These are phyloP conservation scores for Bimastos eiseni DNA, from an alignment of 2,888 invertebrate genomes.

Conservation along the genomic window DNA sequence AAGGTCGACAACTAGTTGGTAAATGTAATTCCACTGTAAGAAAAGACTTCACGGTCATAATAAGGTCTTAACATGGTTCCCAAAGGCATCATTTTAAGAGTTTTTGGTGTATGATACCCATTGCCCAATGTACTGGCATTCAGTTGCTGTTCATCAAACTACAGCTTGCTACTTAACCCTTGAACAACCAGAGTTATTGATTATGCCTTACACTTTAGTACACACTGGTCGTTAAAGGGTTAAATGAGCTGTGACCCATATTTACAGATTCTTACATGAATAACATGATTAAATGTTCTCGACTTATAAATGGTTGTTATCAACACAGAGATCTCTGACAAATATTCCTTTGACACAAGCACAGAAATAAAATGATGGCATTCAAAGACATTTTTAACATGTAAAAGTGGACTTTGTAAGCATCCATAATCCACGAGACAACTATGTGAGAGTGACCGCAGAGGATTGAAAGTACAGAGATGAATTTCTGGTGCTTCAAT, in stretches of 20 bases:
- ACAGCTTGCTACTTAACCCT: conserved; percentile 9
- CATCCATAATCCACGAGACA: not conserved
- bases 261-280: not conserved
- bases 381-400: not conserved
- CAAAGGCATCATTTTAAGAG: no score
- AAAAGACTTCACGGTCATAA: no score
- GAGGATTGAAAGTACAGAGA: no score
- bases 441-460: not conserved
- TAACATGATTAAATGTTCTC: conserved; percentile 3
- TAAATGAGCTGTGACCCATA: not conserved
- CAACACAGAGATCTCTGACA: not conserved
- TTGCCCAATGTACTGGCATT: not conserved
- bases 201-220: no score
- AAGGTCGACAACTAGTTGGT: no score
- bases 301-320: not conserved
- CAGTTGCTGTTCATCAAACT: not conserved
- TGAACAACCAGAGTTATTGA: no score
- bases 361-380: not conserved
- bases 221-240: no score
- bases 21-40: no score
- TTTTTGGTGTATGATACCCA: not conserved
- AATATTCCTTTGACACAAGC: not conserved
- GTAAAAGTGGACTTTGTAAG: not conserved
- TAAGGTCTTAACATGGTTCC: no score
- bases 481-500: not conserved